These are phyloP conservation scores for Trematomus bernacchii DNA, from an alignment of 2,797 vertebrate genomes.

Conservation along the genomic window DNA sequence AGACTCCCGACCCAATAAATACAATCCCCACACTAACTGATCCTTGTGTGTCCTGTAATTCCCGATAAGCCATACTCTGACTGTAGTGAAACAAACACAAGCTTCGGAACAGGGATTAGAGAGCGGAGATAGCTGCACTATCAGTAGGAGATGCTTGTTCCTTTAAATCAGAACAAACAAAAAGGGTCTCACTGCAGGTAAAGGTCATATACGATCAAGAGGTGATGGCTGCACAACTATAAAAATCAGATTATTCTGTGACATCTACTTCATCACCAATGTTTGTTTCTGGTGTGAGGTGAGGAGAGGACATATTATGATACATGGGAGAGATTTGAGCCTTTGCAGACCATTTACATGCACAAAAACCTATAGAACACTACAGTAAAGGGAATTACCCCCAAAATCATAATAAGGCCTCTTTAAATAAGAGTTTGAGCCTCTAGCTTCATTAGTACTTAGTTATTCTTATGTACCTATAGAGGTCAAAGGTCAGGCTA, in stretches of 20 bases:
- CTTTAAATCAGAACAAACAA: conserved; percentile 6
- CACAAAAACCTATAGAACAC: too few relatives aligned
- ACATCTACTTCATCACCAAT: too few relatives aligned
- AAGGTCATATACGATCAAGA: background rate
- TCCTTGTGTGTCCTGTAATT: conserved; percentile 58
- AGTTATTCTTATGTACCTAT: background rate
- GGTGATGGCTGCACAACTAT: background rate
- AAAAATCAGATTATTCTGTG: background rate
- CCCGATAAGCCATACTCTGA: conserved; percentile 51
- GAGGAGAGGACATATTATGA: background rate
- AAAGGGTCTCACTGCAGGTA: background rate
- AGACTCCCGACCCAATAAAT: conserved; percentile 52
- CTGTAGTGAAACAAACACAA: conserved; percentile 57
- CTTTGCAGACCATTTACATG: too few relatives aligned
- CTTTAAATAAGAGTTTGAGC: background rate
- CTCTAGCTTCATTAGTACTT: background rate
- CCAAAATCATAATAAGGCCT: too few relatives aligned
- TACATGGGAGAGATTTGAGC: too few relatives aligned
- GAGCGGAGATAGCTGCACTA: conserved; percentile 17
- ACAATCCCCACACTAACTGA: conserved; percentile 55
- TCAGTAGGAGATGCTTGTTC: background rate
- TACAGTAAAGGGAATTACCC: too few relatives aligned
- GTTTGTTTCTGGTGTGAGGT: background rate
- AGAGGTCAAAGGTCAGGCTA: conserved; percentile 10
- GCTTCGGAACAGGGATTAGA: conserved; percentile 42